Evolutionary conservation across 2,113 vertebrate species (phyloP).

Genomic region (Pteronura brasiliensis): DNA sequence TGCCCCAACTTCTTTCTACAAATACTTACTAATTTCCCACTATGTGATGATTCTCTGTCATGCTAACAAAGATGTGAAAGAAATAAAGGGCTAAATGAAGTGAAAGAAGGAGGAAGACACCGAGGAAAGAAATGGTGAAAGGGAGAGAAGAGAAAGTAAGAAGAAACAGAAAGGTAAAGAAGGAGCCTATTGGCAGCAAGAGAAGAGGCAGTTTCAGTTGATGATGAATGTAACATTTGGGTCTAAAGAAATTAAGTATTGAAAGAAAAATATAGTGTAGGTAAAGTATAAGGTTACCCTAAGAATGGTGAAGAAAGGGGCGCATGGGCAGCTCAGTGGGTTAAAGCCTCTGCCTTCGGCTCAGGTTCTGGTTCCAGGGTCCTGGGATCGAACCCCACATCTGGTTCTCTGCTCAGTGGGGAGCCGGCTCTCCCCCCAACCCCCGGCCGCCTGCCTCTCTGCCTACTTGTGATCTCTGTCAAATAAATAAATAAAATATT

Average conservation of each 20-base stretch:
- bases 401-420: too few species aligned
- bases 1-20: not conserved
- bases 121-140: not conserved
- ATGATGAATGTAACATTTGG: too few species aligned
- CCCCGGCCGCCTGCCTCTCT: too few species aligned
- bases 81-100: not conserved
- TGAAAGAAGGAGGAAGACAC: not conserved
- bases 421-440: too few species aligned
- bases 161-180: not conserved
- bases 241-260: not conserved
- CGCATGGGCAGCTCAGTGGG: too few species aligned
- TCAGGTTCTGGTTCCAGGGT: too few species aligned
- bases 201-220: not conserved
- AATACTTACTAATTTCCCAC: not conserved
- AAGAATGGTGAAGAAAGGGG: not conserved
- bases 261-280: not conserved
- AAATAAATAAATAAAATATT: too few species aligned
- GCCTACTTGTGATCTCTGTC: too few species aligned
- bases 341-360: too few species aligned
- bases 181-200: not conserved
- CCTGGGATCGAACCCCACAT: too few species aligned
- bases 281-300: not conserved
- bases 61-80: not conserved
- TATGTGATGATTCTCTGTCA: not conserved
- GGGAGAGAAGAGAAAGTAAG: not conserved